A percentile compares a stretch with the other conserved stretches of the same genome.
Evolutionary conservation across 2,797 vertebrate genomes (phyloP).

Genomic region (Pangasius sanitwongsei): DNA sequence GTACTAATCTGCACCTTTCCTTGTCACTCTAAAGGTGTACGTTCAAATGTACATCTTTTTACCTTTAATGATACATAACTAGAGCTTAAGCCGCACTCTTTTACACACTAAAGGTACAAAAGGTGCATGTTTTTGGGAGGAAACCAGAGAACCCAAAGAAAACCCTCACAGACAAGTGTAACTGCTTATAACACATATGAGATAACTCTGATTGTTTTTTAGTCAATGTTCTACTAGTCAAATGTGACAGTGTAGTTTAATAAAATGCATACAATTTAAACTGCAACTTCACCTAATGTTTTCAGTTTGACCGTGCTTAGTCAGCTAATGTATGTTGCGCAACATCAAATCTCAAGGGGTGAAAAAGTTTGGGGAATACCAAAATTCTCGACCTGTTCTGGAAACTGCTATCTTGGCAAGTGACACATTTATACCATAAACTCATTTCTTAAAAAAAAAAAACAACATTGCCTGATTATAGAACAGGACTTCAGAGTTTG

Average conservation of each 20-base stretch:
- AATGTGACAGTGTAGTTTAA: not conserved
- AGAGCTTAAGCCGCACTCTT: not conserved
- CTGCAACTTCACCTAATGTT: not conserved
- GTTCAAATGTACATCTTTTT: not conserved
- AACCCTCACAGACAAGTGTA: not conserved
- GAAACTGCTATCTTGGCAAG: not conserved
- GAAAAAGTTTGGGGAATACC: constrained; percentile 22
- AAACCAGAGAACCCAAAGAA: not conserved
- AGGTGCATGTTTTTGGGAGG: not conserved
- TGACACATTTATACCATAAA: not conserved
- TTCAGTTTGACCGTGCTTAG: too few relatives aligned
- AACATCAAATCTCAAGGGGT: not conserved
- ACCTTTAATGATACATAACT: not conserved
- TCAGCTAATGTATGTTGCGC: not conserved
- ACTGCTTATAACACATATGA: not conserved
- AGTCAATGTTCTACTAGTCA: too few relatives aligned
- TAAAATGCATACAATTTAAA: not conserved
- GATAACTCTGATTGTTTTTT: not conserved
- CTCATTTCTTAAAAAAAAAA: not conserved
- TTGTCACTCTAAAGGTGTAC: not conserved
- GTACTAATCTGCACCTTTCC: not conserved
- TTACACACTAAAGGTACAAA: not conserved
- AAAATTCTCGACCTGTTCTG: not conserved
- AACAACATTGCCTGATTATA: too few relatives aligned
- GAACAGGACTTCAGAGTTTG: not conserved